Conservation (phyloP, 1,140 invertebrate species). For the Diorhabda elongata region DNA sequence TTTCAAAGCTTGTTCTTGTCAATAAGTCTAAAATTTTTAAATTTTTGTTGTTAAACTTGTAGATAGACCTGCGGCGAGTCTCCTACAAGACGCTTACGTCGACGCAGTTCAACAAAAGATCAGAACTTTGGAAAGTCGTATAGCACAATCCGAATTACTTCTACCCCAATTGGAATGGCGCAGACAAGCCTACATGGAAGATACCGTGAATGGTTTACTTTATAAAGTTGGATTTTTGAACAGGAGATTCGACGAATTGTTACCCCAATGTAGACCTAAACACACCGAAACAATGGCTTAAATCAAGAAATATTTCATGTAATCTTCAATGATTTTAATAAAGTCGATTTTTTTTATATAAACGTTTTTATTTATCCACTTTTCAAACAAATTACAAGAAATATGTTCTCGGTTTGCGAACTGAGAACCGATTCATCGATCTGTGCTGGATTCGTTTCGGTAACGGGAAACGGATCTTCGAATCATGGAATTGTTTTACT, state of each 20-base stretch:
- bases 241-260: slow-evolving; percentile 42
- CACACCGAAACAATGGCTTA: slow-evolving; percentile 17
- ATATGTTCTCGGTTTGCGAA: slow-evolving; percentile 89
- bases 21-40: neutral
- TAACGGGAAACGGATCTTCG: slow-evolving; percentile 92
- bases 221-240: slow-evolving; percentile 43
- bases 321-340: too few relatives aligned
- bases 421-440: slow-evolving; percentile 75
- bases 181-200: slow-evolving; percentile 42
- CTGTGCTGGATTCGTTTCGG: slow-evolving; percentile 87
- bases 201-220: slow-evolving; percentile 39
- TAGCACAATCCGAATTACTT: slow-evolving; percentile 40
- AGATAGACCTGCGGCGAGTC: slow-evolving; percentile 34
- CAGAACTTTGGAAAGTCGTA: slow-evolving; percentile 39
- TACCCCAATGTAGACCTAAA: slow-evolving; percentile 38
- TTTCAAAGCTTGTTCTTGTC: neutral
- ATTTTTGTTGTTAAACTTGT: slow-evolving; percentile 5
- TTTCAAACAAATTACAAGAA: slow-evolving; percentile 65
- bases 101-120: slow-evolving; percentile 44
- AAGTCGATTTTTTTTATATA: neutral
- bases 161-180: slow-evolving; percentile 43
- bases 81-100: slow-evolving; percentile 45
- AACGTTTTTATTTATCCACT: slow-evolving; percentile 16
- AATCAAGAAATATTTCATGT: neutral
- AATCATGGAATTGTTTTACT: slow-evolving; percentile 98